These are phyloP conservation scores for Merodon equestris DNA, from an alignment of 2,888 invertebrate genomes.

Conservation along the genomic window DNA sequence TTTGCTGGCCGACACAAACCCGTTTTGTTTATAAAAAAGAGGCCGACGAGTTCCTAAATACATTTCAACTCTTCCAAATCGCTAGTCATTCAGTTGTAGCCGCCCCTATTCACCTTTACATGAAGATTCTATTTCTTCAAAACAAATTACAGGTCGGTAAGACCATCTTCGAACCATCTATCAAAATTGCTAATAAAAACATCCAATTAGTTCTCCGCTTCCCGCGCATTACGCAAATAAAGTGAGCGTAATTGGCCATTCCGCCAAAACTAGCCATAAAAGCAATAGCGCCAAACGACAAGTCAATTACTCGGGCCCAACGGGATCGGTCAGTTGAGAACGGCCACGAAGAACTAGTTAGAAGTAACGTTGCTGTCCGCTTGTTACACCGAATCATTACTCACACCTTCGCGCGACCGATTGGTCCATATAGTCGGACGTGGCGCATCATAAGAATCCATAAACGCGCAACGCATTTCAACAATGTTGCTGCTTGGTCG, in stretches of 20 bases:
- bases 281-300: constrained; percentile 48
- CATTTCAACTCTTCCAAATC: too few species aligned
- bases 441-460: background rate
- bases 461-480: constrained; percentile 31
- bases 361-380: constrained; percentile 1
- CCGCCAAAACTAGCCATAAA: constrained; percentile 53
- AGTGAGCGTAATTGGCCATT: constrained; percentile 57
- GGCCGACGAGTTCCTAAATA: too few species aligned
- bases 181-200: constrained; percentile 58
- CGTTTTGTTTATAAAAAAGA: too few species aligned
- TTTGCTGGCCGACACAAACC: too few species aligned
- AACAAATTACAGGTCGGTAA: too few species aligned
- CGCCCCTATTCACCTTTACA: too few species aligned
- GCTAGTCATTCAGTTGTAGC: too few species aligned
- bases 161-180: too few species aligned
- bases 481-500: constrained; percentile 61
- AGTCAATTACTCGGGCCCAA: constrained; percentile 54
- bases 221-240: constrained; percentile 41
- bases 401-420: constrained; percentile 44
- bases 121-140: too few species aligned
- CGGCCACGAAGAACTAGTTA: constrained; percentile 36
- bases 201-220: constrained; percentile 29
- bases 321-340: too few species aligned
- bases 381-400: constrained; percentile 44
- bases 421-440: constrained; percentile 22